Evolutionary conservation across 2,797 vertebrate genomes (phyloP).

Genomic region (Galagoides demidoff): DNA sequence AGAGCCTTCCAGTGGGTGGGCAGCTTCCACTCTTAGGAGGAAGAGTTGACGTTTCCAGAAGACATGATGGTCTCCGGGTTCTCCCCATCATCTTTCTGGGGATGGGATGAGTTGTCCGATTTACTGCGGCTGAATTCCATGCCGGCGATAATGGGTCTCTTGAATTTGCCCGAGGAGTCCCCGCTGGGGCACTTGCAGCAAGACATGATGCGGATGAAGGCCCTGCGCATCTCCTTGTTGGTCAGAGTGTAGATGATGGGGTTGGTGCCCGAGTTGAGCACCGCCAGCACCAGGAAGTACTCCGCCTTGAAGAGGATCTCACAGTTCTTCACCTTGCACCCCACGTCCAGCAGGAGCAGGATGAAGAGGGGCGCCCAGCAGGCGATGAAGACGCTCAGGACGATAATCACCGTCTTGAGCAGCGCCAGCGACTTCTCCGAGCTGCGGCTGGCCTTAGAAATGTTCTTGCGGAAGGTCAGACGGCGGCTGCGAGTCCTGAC

Average conservation of each 20-base stretch:
- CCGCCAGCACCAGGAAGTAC: slow-evolving; percentile 97
- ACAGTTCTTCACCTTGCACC: slow-evolving; percentile 92
- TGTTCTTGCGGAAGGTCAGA: slow-evolving; percentile 94
- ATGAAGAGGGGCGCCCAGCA: slow-evolving; percentile 98
- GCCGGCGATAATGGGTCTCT: slow-evolving; percentile 92
- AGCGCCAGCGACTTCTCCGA: slow-evolving; percentile 97
- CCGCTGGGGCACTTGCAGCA: slow-evolving; percentile 89
- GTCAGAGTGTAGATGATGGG: slow-evolving; percentile 98
- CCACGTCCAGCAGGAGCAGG: slow-evolving; percentile 96
- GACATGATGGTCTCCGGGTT: slow-evolving; percentile 93
- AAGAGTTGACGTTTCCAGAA: slow-evolving; percentile 92
- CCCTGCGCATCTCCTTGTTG: slow-evolving; percentile 98
- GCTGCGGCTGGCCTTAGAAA: slow-evolving; percentile 93
- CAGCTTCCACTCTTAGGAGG: slow-evolving; percentile 85
- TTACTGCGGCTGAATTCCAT: slow-evolving; percentile 97
- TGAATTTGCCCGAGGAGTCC: slow-evolving; percentile 89
- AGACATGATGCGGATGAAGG: slow-evolving; percentile 94
- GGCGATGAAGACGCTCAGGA: slow-evolving; percentile 96
- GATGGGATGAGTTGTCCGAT: slow-evolving; percentile 97
- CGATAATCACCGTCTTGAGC: slow-evolving; percentile 98
- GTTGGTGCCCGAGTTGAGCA: slow-evolving; percentile 98
- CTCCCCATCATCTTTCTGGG: slow-evolving; percentile 95
- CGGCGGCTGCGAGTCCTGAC: slow-evolving; percentile 96
- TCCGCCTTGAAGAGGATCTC: slow-evolving; percentile 94
- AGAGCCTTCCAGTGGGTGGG: slow-evolving; percentile 16